These are phyloP conservation scores for Lepisosteus oculatus DNA, from an alignment of 2,113 vertebrate species.

Conservation along the genomic window DNA sequence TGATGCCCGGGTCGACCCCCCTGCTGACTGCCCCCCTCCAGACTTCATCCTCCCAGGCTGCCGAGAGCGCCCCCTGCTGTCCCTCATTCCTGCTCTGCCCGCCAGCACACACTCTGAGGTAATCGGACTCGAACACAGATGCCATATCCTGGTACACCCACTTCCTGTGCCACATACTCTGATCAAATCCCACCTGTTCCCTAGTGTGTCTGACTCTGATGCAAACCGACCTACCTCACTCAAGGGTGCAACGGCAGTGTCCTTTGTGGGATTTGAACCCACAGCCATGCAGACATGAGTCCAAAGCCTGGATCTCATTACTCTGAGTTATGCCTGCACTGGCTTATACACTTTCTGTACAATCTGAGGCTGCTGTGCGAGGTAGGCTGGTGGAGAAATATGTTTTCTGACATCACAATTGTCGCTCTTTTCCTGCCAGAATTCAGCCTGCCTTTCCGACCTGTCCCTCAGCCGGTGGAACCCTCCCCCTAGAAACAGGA, in stretches of 20 bases:
- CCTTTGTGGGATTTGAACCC: too few species aligned
- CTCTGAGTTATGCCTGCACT: too few species aligned
- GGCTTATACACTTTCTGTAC: too few species aligned
- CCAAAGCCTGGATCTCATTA: too few species aligned
- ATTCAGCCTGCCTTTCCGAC: conserved; percentile 57
- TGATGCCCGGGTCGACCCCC: conserved; percentile 58
- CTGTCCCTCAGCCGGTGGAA: conserved; percentile 75
- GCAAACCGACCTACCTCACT: too few species aligned
- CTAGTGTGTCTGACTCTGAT: too few species aligned
- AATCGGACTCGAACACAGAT: conserved; percentile 30
- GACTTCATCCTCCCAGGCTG: conserved; percentile 72
- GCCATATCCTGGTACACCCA: not conserved
- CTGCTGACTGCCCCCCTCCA: conserved; percentile 54
- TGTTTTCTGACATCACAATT: too few species aligned
- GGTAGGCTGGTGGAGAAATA: too few species aligned
- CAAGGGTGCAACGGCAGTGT: too few species aligned
- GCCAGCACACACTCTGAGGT: conserved; percentile 52
- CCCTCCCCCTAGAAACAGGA: conserved; percentile 73
- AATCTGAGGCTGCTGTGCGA: too few species aligned
- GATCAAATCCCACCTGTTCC: too few species aligned
- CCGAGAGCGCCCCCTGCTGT: conserved; percentile 64
- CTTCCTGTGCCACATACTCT: not conserved
- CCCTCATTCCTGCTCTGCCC: conserved; percentile 46
- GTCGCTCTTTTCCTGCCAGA: conserved; percentile 36
- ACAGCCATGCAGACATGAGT: too few species aligned